A percentile compares a stretch with the other conserved stretches of the same genome.
Evolutionary conservation across 2,888 invertebrate genomes (phyloP).

Genomic region (Cheilosia variabilis): DNA sequence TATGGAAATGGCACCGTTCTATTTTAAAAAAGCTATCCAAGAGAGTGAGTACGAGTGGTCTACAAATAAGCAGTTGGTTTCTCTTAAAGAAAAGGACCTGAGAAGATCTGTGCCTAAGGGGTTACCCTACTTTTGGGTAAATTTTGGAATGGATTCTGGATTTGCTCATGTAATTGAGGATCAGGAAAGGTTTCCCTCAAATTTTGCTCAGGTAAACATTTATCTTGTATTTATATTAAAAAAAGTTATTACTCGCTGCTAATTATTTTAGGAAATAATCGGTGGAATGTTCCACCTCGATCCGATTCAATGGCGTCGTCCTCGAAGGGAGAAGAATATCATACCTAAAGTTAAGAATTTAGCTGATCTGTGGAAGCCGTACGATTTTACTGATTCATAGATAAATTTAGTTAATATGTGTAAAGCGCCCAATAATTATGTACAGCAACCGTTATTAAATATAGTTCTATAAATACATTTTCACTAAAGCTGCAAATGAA

Average conservation of each 20-base stretch:
- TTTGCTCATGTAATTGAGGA: constrained; percentile 99
- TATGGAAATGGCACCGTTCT: constrained; percentile 96
- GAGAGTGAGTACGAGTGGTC: constrained; percentile 98
- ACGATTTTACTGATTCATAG: constrained; percentile 84
- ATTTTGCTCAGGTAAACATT: constrained; percentile 92
- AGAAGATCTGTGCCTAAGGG: constrained; percentile 94
- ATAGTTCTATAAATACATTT: too few relatives aligned
- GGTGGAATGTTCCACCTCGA: constrained; percentile 97
- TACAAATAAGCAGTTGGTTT: constrained; percentile 95
- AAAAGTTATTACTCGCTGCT: constrained; percentile 75
- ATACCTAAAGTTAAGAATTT: constrained; percentile 89
- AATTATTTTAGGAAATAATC: constrained; percentile 90
- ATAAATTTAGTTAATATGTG: not conserved
- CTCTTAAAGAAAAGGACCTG: constrained; percentile 88
- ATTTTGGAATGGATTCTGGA: constrained; percentile 95
- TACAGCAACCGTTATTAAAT: too few relatives aligned
- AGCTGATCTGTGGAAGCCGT: constrained; percentile 88
- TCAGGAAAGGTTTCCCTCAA: constrained; percentile 91
- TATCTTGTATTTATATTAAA: too few relatives aligned
- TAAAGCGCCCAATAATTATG: too few relatives aligned
- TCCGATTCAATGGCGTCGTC: constrained; percentile 93
- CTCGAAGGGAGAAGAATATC: constrained; percentile 86
- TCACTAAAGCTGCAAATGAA: too few relatives aligned
- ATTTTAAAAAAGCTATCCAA: constrained; percentile 98
- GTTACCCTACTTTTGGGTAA: constrained; percentile 96